These are phyloP conservation scores for Tokudaia muenninki DNA, from an alignment of 2,797 vertebrate species.

Conservation along the genomic window DNA sequence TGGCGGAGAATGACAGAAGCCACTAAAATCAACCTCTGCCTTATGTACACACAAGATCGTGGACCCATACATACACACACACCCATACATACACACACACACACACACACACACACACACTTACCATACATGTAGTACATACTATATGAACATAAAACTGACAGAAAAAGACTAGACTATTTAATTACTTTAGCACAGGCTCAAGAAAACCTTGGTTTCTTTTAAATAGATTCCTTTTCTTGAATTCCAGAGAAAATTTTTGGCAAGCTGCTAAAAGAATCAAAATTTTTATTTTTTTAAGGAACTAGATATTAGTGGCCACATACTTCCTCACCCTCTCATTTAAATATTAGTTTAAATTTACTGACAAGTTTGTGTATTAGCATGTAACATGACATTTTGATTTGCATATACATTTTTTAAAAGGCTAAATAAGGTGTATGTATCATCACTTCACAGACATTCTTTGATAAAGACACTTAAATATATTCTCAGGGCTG, in stretches of 20 bases:
- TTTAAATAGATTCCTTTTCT: background rate
- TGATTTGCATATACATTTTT: background rate
- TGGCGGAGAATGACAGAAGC: background rate
- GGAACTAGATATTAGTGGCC: background rate
- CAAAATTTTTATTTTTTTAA: background rate
- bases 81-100: no score
- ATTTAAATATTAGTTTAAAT: background rate
- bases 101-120: background rate
- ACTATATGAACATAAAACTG: background rate
- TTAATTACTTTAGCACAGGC: background rate
- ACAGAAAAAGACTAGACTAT: background rate
- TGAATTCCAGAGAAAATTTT: background rate
- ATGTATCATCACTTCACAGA: background rate
- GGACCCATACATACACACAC: no score
- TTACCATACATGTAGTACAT: background rate
- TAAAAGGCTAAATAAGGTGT: background rate
- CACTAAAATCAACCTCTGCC: background rate
- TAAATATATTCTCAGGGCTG: background rate
- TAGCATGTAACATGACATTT: background rate
- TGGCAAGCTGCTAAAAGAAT: conserved; percentile 9
- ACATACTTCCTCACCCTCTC: background rate
- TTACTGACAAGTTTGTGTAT: background rate
- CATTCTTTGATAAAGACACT: background rate
- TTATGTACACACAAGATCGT: background rate
- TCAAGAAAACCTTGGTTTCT: background rate